phyloP scores from a whole-genome alignment of 1,140 invertebrate genomes.

The Calosoma granatense region DNA sequence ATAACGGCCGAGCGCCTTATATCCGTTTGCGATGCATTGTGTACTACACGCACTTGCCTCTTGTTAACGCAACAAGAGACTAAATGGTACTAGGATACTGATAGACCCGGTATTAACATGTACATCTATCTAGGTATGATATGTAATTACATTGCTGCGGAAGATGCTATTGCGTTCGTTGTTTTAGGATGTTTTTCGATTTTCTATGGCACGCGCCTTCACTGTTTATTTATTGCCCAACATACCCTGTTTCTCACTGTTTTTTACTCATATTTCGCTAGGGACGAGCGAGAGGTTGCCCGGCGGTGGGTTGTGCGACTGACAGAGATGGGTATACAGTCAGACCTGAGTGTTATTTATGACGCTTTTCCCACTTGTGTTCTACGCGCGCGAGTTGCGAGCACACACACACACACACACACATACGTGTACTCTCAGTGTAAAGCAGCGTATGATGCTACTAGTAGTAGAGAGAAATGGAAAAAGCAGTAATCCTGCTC shows the following conservation, averaged over 20 bases:
- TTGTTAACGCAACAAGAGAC: neutral
- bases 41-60: neutral
- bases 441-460: constrained; percentile 30
- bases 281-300: constrained; percentile 4
- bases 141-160: no score
- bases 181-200: no score
- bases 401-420: neutral
- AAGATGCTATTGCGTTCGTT: no score
- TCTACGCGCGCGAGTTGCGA: no score
- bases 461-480: constrained; percentile 16
- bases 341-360: constrained; percentile 33
- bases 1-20: neutral
- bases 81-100: no score
- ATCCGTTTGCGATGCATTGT: neutral
- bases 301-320: constrained; percentile 16
- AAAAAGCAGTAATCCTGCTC: constrained; percentile 24
- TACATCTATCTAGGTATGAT: no score
- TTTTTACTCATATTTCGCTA: constrained; percentile 34
- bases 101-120: no score
- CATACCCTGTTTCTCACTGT: constrained; percentile 24
- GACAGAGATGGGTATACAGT: constrained; percentile 23
- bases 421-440: constrained; percentile 19
- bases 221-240: constrained; percentile 22
- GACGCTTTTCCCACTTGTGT: constrained; percentile 27
- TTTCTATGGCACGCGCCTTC: neutral